These are phyloP conservation scores for Brachymystax lenok DNA, from an alignment of 2,797 vertebrate species.

Conservation along the genomic window DNA sequence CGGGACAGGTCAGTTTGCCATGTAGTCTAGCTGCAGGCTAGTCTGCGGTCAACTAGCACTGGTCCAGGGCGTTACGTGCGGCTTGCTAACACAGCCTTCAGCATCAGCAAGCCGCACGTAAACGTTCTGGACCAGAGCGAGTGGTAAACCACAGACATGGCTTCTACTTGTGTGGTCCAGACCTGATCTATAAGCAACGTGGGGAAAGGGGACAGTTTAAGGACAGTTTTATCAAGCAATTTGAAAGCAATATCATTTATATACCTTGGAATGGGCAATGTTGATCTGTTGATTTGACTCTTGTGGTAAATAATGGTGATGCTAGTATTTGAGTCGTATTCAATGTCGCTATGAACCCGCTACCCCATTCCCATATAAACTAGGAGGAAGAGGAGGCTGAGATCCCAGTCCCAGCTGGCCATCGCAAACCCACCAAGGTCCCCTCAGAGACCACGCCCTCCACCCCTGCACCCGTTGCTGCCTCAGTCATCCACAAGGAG, in stretches of 20 bases:
- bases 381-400: conserved; percentile 79
- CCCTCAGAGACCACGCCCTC: conserved; percentile 74
- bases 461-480: conserved; percentile 66
- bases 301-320: not conserved
- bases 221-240: not conserved
- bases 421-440: conserved; percentile 74
- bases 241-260: not conserved
- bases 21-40: not conserved
- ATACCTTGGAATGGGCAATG: not conserved
- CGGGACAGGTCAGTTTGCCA: conserved; percentile 76
- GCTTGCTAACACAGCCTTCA: too few species aligned
- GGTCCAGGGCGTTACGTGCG: not conserved
- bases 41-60: not conserved
- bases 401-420: conserved; percentile 54
- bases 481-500: conserved; percentile 66
- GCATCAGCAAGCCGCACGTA: not conserved
- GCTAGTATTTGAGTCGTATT: not conserved
- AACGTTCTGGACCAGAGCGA: not conserved
- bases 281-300: not conserved
- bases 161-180: not conserved
- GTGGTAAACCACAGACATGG: not conserved
- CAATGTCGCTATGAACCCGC: too few species aligned
- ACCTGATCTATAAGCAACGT: not conserved
- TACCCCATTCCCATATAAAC: not conserved
- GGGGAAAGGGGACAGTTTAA: not conserved